phyloP scores from a whole-genome alignment of 2,888 invertebrate genomes.

The Rhamnusium bicolor region DNA sequence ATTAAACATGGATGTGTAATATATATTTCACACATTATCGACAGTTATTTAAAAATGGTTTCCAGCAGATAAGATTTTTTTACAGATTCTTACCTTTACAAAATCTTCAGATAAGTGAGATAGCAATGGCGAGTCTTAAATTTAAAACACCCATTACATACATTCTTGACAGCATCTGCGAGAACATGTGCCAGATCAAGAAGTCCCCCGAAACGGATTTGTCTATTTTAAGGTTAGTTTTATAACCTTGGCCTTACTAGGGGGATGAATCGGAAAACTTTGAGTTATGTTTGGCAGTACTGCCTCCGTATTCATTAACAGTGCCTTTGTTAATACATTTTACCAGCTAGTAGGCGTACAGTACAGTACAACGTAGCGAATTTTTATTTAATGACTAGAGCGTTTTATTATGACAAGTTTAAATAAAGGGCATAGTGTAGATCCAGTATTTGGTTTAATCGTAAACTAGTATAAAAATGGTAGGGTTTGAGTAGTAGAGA shows the following conservation, averaged over 20 bases:
- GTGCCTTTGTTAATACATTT: conserved; percentile 4
- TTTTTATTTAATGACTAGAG: conserved; percentile 52
- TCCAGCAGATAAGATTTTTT: too few species aligned
- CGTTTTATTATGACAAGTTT: conserved; percentile 50
- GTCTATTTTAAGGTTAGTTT: conserved; percentile 21
- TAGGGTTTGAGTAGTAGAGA: conserved; percentile 31
- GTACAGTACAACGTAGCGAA: conserved; percentile 45
- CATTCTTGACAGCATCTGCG: too few species aligned
- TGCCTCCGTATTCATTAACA: background rate
- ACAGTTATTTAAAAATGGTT: too few species aligned
- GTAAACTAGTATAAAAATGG: conserved; percentile 19
- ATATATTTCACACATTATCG: too few species aligned
- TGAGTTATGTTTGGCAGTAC: conserved; percentile 26
- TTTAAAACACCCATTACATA: too few species aligned
- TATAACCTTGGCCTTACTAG: conserved; percentile 3
- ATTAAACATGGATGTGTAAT: too few species aligned
- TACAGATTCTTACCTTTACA: too few species aligned
- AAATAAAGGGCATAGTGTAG: conserved; percentile 42
- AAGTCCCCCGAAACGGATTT: background rate
- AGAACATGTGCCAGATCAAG: too few species aligned
- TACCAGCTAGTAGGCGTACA: conserved; percentile 41
- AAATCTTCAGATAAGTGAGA: too few species aligned
- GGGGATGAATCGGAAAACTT: background rate
- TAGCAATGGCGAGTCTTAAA: too few species aligned
- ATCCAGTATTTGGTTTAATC: conserved; percentile 47